Evolutionary conservation across 30 jellyfish, hydroid and myxozoan genomes (phyloP).

Genomic region (Nemopilema nomurai): DNA sequence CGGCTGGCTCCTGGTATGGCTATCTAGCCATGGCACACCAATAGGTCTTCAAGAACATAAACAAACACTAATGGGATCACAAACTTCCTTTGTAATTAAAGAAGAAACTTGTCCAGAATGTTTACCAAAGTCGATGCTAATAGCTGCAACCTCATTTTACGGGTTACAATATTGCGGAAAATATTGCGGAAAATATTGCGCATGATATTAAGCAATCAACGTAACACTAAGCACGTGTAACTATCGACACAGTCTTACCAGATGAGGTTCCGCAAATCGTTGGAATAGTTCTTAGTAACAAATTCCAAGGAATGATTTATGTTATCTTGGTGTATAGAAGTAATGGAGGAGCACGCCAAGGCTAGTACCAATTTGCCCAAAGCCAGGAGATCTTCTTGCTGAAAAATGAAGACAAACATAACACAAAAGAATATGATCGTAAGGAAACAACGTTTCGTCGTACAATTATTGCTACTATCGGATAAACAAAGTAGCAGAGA

Average conservation of each 20-base stretch:
- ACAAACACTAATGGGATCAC: too few species aligned
- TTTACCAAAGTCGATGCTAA: neutral
- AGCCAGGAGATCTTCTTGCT: slow-evolving; percentile 93
- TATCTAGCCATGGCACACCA: too few species aligned
- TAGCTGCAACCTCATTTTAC: neutral
- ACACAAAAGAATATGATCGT: neutral
- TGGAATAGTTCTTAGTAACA: slow-evolving; percentile 85
- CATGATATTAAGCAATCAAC: too few species aligned
- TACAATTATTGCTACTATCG: too few species aligned
- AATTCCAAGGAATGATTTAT: slow-evolving; percentile 85
- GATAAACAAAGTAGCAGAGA: too few species aligned
- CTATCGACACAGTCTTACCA: slow-evolving; percentile 49
- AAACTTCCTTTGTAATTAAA: too few species aligned
- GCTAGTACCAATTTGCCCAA: slow-evolving; percentile 88
- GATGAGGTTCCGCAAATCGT: slow-evolving; percentile 77
- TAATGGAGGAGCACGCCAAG: slow-evolving; percentile 85
- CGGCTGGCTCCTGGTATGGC: too few species aligned
- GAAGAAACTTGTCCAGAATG: too few species aligned
- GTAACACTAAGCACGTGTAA: neutral
- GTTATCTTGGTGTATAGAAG: slow-evolving; percentile 76
- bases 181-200: too few species aligned
- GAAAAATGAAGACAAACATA: neutral
- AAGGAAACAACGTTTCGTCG: too few species aligned
- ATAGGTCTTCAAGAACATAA: too few species aligned
- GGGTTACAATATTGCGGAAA: too few species aligned